Conservation (phyloP, 2,888 invertebrate species). For the Allolobophora icterica region DNA sequence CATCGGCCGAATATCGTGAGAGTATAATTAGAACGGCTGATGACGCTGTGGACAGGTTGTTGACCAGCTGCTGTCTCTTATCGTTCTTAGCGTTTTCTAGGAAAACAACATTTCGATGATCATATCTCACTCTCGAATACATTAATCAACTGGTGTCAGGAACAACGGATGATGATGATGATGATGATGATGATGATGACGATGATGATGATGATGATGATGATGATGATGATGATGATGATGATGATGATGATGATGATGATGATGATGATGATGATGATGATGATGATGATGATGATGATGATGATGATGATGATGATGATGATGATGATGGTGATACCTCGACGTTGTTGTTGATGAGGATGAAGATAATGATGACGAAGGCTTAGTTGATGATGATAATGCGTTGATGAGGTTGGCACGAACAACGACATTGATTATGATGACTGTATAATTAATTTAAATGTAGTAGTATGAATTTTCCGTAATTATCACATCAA, state of each 20-base stretch:
- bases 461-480: too few species aligned
- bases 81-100: too few species aligned
- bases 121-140: neutral
- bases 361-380: neutral
- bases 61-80: neutral
- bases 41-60: neutral
- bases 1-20: neutral
- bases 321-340: neutral
- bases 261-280: neutral
- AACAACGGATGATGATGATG: constrained; percentile 20
- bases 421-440: too few species aligned
- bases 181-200: constrained; percentile 23
- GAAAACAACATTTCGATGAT: neutral
- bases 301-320: neutral
- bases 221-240: neutral
- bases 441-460: too few species aligned
- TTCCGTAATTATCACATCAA: too few species aligned
- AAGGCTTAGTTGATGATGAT: neutral
- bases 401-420: too few species aligned
- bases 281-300: too few species aligned
- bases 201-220: constrained; percentile 32
- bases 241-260: too few species aligned
- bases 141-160: neutral
- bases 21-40: neutral
- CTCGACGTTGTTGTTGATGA: neutral